Evolutionary conservation across 2,888 invertebrate genomes (phyloP).

Genomic region (Sylvicola cinctus): DNA sequence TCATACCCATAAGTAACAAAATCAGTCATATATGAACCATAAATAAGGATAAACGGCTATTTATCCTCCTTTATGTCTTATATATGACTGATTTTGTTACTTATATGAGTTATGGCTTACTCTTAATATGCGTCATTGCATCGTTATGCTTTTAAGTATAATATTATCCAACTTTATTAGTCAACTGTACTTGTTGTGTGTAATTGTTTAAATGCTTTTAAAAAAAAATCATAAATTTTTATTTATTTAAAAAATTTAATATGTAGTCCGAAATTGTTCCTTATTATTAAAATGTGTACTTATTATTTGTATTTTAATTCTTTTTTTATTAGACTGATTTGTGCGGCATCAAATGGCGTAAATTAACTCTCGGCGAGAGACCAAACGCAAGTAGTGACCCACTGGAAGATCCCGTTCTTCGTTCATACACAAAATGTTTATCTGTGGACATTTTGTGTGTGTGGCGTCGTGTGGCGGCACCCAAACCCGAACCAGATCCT

Average conservation of each 20-base stretch:
- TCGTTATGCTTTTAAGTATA: too few species aligned
- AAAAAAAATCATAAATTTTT: too few species aligned
- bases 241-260: neutral
- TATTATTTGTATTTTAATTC: conserved; percentile 14
- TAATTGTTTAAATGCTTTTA: too few species aligned
- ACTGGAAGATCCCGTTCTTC: conserved; percentile 74
- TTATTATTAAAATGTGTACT: neutral
- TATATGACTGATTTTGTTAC: too few species aligned
- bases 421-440: conserved; percentile 77
- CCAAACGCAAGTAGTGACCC: conserved; percentile 36
- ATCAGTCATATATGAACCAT: too few species aligned
- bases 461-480: conserved; percentile 75
- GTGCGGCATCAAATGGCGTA: conserved; percentile 98
- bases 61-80: too few species aligned
- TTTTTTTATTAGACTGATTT: conserved; percentile 97
- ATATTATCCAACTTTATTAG: too few species aligned
- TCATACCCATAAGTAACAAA: too few species aligned
- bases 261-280: neutral
- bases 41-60: too few species aligned
- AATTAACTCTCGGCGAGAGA: conserved; percentile 45
- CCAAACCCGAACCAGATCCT: conserved; percentile 28
- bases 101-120: too few species aligned
- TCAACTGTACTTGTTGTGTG: too few species aligned
- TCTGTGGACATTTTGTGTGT: conserved; percentile 93
- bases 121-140: too few species aligned